Base-by-base conservation (phyloP, 2,888 invertebrate genomes). In the Melanostoma scalare region DNA sequence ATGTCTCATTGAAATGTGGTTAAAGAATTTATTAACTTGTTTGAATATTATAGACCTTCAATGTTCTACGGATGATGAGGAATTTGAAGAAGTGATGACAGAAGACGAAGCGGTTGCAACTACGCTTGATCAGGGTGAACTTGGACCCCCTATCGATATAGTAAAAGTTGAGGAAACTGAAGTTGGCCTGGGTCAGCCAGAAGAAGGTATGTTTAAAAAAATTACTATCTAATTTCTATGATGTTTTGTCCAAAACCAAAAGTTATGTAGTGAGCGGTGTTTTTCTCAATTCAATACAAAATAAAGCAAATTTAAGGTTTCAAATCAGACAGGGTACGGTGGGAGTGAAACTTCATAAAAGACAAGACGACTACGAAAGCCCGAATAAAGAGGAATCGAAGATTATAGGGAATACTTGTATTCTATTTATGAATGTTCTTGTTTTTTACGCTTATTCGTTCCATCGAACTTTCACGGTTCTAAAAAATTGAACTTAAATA, bases 61-160 rank as follows among this genome's bases (percentile, higher is more conserved):
- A 90, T 95, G 94, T 89, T 95, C 95, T 9, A 95, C 94, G 69
- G 95, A 95, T 88, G 93, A 94, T 76, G 94, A 94, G 77, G 94
- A 94, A 87, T 92, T 94, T 79, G 94, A 94, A 87, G 94, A 94
- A 87, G 93, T 93, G 92, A 79, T 92, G 90, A 92, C 92, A 4
- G 93, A 93, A 73, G 93, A 93, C 86, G 93, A 92, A 84, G 91
- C 91, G 63, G 92, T 91, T 48, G 92, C 92, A 0, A 92, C 93
- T 86, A 89, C 88, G 50, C 88, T 89, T 61, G 91, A 90, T 84
- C 91, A 92, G 85, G 90, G 90, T 10, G 91, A 91, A 86, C 38
- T 5, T 3, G 65, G 33, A 2, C 44, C 9, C 42, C 67, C 48
- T 1, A 38, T 72, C 0, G 69, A 69, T 2, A 38, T 55, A 0